phyloP scores from a whole-genome alignment of 2,888 invertebrate genomes.

The Synanthedon formicaeformis region DNA sequence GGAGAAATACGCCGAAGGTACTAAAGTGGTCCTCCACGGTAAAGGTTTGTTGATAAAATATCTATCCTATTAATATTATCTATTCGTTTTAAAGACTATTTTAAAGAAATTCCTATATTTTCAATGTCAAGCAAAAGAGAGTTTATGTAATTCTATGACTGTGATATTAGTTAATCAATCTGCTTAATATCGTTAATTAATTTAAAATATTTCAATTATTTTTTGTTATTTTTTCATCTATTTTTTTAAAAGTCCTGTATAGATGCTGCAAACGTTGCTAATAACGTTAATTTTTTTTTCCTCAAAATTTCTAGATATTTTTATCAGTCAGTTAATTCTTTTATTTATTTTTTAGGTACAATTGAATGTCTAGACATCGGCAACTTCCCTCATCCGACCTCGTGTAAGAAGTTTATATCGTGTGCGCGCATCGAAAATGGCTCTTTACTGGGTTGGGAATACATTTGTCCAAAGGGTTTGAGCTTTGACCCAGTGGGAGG shows the following conservation, averaged over 20 bases:
- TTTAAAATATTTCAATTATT: no score
- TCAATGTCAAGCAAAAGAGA: no score
- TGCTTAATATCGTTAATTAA: no score
- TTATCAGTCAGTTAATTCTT: no score
- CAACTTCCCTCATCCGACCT: slow-evolving; percentile 90
- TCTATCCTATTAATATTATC: neutral
- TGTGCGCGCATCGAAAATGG: slow-evolving; percentile 85
- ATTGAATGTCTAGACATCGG: slow-evolving; percentile 91
- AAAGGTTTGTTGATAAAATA: slow-evolving; percentile 42
- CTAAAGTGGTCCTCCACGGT: slow-evolving; percentile 68
- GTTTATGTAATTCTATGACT: no score
- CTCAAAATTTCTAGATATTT: no score
- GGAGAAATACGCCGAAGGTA: slow-evolving; percentile 55
- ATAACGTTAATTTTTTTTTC: no score
- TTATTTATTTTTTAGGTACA: slow-evolving; percentile 59
- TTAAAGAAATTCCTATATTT: no score
- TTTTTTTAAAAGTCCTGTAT: no score
- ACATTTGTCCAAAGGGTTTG: slow-evolving; percentile 86
- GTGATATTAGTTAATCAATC: no score
- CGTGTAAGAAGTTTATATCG: slow-evolving; percentile 91
- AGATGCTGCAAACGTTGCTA: no score
- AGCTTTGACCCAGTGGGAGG: slow-evolving; percentile 92
- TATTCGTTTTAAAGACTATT: neutral
- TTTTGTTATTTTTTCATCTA: no score
- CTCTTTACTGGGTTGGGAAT: slow-evolving; percentile 85